Base-by-base conservation (phyloP, 1,140 invertebrate species). In the Habropoda laboriosa region DNA sequence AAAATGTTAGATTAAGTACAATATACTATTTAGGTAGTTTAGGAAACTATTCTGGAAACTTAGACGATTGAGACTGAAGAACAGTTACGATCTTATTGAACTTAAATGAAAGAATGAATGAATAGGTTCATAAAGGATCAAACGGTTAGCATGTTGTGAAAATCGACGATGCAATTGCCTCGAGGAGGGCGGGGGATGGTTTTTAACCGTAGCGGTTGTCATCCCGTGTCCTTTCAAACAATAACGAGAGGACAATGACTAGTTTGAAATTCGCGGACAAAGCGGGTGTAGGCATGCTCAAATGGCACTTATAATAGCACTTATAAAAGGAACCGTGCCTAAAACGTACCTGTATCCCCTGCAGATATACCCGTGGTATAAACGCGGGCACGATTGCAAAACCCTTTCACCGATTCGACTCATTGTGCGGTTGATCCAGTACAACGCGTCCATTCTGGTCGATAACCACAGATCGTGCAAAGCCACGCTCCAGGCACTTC, bases 221-320 rank as follows among this genome's bases (percentile, higher is more conserved):
- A 85, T 83, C 60, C 76, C 75, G 70, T 67, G 66, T 72, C 51
- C 71, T 76, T 80, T 45, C 81, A 83, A 83, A 83, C 67, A 83
- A 84, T 83, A 80, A 85, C 83, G 58, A 21, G 77, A 84, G 77
- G 71, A 84, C 80, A 84, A 84, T 74, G 82, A 80, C 60, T 80
- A 85, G 77, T 76, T 85, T 12, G 53, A 70, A 83, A 83, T 85
- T 80, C 53, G 71, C 72, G 51, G 47, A 84, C 82, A 84, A 84
- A 83, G 82, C 78, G 63, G 42, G 68, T 67, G 57, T 55, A 75
- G 66, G 47, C 51, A 83, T 51, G 60, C 30, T 51, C 38, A 70
- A 75, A 84, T 83, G 71, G 70, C 81, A 83, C 81, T 84, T 83
- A 63, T 77, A 77, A 77, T 70, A 42, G 64, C 67, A 78, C 76